phyloP scores from a whole-genome alignment of 2,888 invertebrate species.

The Zelleria hepariella region DNA sequence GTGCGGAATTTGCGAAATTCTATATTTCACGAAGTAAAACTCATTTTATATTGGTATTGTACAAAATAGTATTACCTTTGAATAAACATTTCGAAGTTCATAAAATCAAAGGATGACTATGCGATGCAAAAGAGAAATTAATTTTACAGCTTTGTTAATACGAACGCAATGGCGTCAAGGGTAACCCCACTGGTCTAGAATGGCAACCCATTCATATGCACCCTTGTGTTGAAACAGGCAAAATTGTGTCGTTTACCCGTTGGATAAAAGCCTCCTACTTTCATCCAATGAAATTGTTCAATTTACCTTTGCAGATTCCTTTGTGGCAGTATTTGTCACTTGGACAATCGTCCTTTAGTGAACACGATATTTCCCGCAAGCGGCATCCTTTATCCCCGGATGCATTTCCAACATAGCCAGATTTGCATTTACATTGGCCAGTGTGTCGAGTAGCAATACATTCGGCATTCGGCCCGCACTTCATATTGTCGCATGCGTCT shows the following conservation, averaged over 20 bases:
- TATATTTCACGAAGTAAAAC: too few relatives aligned
- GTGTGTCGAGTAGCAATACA: conserved; percentile 83
- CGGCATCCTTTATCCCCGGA: conserved; percentile 81
- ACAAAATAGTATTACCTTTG: too few relatives aligned
- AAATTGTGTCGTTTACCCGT: neutral
- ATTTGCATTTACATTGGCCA: conserved; percentile 83
- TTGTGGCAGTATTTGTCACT: conserved; percentile 86
- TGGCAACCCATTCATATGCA: too few relatives aligned
- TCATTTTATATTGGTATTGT: too few relatives aligned
- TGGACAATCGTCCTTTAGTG: conserved; percentile 80
- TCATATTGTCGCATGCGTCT: conserved; percentile 84
- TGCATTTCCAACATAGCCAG: conserved; percentile 84
- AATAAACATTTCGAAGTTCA: too few relatives aligned
- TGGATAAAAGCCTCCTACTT: neutral
- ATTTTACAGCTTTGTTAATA: too few relatives aligned
- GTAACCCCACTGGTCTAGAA: too few relatives aligned
- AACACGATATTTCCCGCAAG: conserved; percentile 81
- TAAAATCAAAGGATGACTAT: too few relatives aligned
- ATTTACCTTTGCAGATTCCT: conserved; percentile 82
- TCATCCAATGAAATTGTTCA: neutral
- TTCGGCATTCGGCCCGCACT: conserved; percentile 88
- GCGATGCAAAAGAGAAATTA: too few relatives aligned
- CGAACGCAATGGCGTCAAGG: too few relatives aligned
- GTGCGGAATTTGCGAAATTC: too few relatives aligned
- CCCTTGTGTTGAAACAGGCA: too few relatives aligned